Evolutionary conservation across 2,113 vertebrate species (phyloP).

Genomic region (Petrocephalus zakoni): DNA sequence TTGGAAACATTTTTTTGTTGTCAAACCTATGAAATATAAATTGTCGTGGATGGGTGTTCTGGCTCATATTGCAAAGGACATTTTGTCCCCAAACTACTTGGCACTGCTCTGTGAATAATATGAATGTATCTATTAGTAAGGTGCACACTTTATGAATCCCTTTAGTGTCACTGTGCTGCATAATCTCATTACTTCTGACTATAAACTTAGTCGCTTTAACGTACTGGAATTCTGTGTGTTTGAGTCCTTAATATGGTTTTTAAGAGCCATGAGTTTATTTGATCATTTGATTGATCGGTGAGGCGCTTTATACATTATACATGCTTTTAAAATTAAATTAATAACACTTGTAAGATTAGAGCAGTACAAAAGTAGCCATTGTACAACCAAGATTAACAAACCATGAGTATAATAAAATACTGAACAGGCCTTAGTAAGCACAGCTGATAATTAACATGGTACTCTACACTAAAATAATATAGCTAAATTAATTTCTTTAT

Average conservation of each 20-base stretch:
- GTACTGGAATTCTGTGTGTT: background rate
- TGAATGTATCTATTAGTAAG: background rate
- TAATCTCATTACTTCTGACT: background rate
- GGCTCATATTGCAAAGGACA: background rate
- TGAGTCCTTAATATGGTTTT: background rate
- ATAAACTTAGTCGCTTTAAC: background rate
- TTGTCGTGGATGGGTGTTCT: background rate
- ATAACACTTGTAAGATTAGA: background rate
- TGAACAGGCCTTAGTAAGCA: background rate
- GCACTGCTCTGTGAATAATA: background rate
- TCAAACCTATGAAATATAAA: background rate
- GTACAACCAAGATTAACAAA: background rate
- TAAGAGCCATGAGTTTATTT: background rate
- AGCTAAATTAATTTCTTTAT: background rate
- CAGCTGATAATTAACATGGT: background rate
- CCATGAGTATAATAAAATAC: background rate
- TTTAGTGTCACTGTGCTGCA: background rate
- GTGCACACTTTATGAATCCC: background rate
- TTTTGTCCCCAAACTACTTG: background rate
- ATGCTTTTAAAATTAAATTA: background rate
- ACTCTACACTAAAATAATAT: background rate
- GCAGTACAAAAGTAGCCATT: background rate
- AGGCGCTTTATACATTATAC: background rate
- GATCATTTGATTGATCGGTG: background rate
- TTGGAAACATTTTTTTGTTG: background rate